Conservation (phyloP, 2,113 vertebrate species). For the Gobius niger region DNA sequence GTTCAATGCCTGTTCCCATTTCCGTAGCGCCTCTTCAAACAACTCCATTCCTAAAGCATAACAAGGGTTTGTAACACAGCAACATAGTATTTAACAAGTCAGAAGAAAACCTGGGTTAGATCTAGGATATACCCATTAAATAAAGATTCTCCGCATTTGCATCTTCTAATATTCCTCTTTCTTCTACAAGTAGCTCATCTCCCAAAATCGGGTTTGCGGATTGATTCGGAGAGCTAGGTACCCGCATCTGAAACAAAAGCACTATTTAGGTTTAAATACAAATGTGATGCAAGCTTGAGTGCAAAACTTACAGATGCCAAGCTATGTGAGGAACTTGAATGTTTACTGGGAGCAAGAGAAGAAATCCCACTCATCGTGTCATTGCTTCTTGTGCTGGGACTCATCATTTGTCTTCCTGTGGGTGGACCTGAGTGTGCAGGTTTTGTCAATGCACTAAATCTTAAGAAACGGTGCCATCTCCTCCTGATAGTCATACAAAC, state of each 20-base stretch:
- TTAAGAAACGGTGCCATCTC: background rate
- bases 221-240: slow-evolving; percentile 82
- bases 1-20: slow-evolving; percentile 94
- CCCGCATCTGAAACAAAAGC: slow-evolving; percentile 59
- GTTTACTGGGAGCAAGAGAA: slow-evolving; percentile 93
- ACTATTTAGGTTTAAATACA: background rate
- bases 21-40: slow-evolving; percentile 94
- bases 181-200: slow-evolving; percentile 77
- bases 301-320: slow-evolving; percentile 84
- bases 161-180: slow-evolving; percentile 78
- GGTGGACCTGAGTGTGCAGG: slow-evolving; percentile 55
- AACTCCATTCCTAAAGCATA: slow-evolving; percentile 88
- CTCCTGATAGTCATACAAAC: slow-evolving; percentile 57
- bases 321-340: slow-evolving; percentile 92
- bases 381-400: slow-evolving; percentile 91
- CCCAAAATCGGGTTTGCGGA: slow-evolving; percentile 81
- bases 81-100: background rate
- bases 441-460: background rate
- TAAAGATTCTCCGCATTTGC: slow-evolving; percentile 92
- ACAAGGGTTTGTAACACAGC: background rate
- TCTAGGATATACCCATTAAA: slow-evolving; percentile 81
- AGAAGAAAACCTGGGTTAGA: background rate
- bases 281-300: background rate
- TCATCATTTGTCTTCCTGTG: slow-evolving; percentile 85
- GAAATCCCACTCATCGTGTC: slow-evolving; percentile 95